These are phyloP conservation scores for Cosmopolites sordidus DNA, from an alignment of 2,888 invertebrate species.

Conservation along the genomic window DNA sequence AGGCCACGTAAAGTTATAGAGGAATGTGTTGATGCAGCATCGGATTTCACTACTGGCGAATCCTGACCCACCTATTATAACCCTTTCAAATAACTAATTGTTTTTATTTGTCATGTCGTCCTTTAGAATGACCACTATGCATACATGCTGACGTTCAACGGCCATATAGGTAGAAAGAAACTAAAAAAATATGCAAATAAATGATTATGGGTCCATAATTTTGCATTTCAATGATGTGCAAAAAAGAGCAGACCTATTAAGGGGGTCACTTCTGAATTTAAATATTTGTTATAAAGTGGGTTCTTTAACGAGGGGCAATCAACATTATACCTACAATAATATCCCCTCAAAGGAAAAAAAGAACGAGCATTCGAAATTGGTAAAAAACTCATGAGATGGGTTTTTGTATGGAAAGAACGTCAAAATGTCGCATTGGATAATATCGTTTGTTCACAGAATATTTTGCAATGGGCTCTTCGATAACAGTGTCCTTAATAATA, in stretches of 20 bases:
- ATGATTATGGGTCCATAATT: constrained; percentile 20
- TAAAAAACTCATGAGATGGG: background rate
- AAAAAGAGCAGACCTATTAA: constrained; percentile 27
- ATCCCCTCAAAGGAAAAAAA: constrained; percentile 6
- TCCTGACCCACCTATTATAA: too few species aligned
- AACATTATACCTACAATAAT: constrained; percentile 18
- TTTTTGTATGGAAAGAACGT: background rate
- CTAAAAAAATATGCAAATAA: constrained; percentile 20
- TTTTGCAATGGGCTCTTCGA: background rate
- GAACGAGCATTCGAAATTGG: background rate
- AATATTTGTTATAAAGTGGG: constrained; percentile 25
- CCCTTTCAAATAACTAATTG: too few species aligned
- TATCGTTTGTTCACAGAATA: background rate
- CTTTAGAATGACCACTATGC: background rate
- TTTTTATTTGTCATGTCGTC: too few species aligned
- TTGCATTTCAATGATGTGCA: constrained; percentile 26
- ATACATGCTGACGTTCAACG: background rate
- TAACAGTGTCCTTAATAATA: background rate
- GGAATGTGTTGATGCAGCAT: too few species aligned
- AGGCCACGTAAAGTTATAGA: too few species aligned
- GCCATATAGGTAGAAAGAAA: constrained; percentile 1
- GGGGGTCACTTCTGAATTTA: constrained; percentile 27
- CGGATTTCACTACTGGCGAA: too few species aligned
- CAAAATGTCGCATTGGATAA: constrained; percentile 1
- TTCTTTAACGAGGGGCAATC: constrained; percentile 23